Evolutionary conservation across 2,888 invertebrate species (phyloP), one percentile per base, ranked within the genome.

Genomic region (Aleiodes leptofemur): DNA sequence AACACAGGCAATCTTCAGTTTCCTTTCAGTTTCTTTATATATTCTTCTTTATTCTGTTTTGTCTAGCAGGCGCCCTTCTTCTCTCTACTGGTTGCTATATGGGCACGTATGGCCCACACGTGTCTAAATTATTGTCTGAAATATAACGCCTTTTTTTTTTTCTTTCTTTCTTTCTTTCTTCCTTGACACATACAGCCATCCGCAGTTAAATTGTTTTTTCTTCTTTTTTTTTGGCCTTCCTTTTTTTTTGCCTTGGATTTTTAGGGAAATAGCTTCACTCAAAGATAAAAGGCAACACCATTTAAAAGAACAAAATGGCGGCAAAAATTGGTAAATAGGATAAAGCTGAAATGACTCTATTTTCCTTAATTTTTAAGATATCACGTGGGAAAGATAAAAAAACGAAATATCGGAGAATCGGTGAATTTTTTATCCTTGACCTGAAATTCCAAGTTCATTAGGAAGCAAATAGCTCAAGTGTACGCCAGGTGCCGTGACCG

Each of bases 61-160:
- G 83, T 84, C 84, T 85, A 84, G 85, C 83, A 82, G 16, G 43
- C 59, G 61, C 29, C 29, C 29, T 9, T 68, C 23, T 23, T n/a
- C 31, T 68, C 23, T 11, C 50, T 38, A 48, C 48, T 43, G 14
- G 23, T 43, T n/a, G 43, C 7, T 43, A 73, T 43, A 73, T 23
- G 23, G 83, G 57, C 85, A 80, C 86, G 87, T 87, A 87, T 87
- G 87, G 87, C 79, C 85, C 86, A 84, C 88, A 88, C 86, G 84
- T 87, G 87, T 86, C 84, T 84, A 84, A 86, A 86, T 86, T 86
- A 86, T 88, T 87, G 86, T 87, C 85, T 85, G 83, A 84, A 86
- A 83, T 84, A 84, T 81, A 81, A 83, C 81, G 75, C 79, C 72
- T 50, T 75, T 59, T 74, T 76, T 72, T 53, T 78, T 73, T 50